Percentiles rank a stretch among this genome's conserved stretches.
Conservation (phyloP, 2,888 invertebrate genomes). For the Merodon equestris region DNA sequence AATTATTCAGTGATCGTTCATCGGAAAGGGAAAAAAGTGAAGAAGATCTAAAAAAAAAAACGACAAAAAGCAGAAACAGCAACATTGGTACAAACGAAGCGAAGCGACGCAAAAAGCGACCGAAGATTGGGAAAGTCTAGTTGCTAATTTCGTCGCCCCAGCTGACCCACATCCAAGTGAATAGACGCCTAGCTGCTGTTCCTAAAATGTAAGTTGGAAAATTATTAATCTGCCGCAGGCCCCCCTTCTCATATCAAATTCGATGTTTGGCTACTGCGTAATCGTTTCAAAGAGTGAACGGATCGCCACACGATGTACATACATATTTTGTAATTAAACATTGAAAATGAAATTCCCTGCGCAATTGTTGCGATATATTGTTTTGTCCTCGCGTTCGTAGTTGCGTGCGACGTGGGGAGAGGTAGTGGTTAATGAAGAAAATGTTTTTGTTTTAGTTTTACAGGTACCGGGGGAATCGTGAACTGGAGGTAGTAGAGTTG, state of each 20-base stretch:
- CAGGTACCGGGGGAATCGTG: neutral
- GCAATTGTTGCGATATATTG: constrained; percentile 29
- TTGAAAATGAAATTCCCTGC: constrained; percentile 43
- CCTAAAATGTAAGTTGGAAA: constrained; percentile 37
- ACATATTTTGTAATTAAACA: constrained; percentile 51
- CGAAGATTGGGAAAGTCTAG: constrained; percentile 20
- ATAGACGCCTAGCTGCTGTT: constrained; percentile 5
- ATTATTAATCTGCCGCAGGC: neutral
- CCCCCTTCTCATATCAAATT: no score
- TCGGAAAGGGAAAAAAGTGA: no score
- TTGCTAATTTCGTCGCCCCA: constrained; percentile 37
- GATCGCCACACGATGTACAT: no score
- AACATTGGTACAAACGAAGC: no score
- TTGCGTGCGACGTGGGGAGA: no score
- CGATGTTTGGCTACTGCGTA: constrained; percentile 38
- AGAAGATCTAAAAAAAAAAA: neutral
- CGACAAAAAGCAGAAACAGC: constrained; percentile 30
- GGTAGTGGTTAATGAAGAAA: constrained; percentile 20
- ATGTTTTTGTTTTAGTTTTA: constrained; percentile 45
- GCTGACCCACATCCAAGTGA: constrained; percentile 35
- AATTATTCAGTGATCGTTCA: constrained; percentile 51
- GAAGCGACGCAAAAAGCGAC: no score
- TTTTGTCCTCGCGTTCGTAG: constrained; percentile 28
- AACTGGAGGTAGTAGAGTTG: constrained; percentile 1
- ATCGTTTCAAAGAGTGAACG: constrained; percentile 31